Evolutionary conservation across 2,888 invertebrate species (phyloP).

Genomic region (Subacronicta megacephala): DNA sequence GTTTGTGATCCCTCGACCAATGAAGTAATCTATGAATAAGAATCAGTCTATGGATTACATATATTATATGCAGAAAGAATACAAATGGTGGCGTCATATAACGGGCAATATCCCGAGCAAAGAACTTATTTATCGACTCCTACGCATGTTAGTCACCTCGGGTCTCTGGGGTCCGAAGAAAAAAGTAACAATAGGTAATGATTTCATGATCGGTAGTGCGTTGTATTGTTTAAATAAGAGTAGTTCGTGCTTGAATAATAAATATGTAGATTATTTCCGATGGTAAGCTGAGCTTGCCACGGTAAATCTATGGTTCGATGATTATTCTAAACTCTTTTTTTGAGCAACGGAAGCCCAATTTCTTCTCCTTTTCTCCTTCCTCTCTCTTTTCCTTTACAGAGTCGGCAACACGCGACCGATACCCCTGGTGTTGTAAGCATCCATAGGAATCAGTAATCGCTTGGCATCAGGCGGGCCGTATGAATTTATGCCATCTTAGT

Average conservation of each 20-base stretch:
- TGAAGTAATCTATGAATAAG: too few species aligned
- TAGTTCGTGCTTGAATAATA: not conserved
- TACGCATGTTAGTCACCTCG: constrained; percentile 53
- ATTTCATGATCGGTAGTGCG: constrained; percentile 21
- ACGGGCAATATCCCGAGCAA: constrained; percentile 44
- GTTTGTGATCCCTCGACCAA: too few species aligned
- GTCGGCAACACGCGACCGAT: too few species aligned
- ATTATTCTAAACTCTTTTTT: too few species aligned
- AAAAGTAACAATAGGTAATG: constrained; percentile 49
- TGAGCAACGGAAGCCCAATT: too few species aligned
- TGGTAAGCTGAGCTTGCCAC: not conserved
- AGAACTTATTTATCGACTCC: constrained; percentile 45
- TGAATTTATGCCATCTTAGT: too few species aligned
- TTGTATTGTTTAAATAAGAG: not conserved
- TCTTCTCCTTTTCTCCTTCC: too few species aligned
- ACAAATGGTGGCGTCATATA: constrained; percentile 47
- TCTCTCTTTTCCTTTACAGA: too few species aligned
- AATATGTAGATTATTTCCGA: not conserved
- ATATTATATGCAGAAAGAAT: constrained; percentile 25
- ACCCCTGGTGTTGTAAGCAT: too few species aligned
- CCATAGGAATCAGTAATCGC: too few species aligned
- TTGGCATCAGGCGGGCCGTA: too few species aligned
- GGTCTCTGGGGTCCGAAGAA: constrained; percentile 24
- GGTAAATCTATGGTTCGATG: not conserved
- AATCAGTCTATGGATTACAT: not conserved